Evolutionary conservation across 2,797 vertebrate genomes (phyloP), one percentile per base, ranked within the genome.

Genomic region (Champsocephalus esox): DNA sequence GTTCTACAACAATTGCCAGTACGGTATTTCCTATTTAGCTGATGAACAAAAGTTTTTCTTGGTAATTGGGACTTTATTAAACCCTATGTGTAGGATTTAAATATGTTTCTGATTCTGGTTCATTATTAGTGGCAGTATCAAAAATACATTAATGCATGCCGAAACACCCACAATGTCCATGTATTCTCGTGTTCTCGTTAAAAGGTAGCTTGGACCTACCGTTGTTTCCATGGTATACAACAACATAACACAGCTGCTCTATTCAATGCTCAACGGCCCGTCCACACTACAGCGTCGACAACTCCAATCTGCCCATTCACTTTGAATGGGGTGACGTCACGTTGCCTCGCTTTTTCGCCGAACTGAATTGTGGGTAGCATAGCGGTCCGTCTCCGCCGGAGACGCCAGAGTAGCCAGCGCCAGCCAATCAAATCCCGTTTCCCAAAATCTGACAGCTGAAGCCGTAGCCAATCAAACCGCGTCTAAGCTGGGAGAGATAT

Each of bases 11-110:
- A 48, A 46, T 49, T 68, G 54, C 56, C 62, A 28, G 44, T 61
- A 70, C 67, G 43, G 51, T 56, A 69, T 65, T 77, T 54, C 34
- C 6, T 41, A 65, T 67, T 57, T 41, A 69, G 11, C 6, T 51
- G n/a, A 71, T 66, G 5, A 66, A 63, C 3, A 57, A 21, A 56
- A 43, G 34, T 12, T 21, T 72, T n/a, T 57, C 9, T 21, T 14
- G 5, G 44, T 24, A 34, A 50, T 10, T 51, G 46, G 34, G 32
- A 10, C 54, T 59, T 17, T 65, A 34, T 67, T 56, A 19, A n/a
- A 62, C 14, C n/a, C 19, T 19, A 9, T 48, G 14, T 70, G 44
- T 45, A 5, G 44, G 13, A 73, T 56, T 17, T 7, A 4, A 59
- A 63, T 16, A 21, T 75, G 45, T 62, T 49, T 62, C 9, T 21